Percentiles rank a stretch among this genome's conserved stretches.
These are phyloP conservation scores for Lordiphosa mommai DNA, from an alignment of 1,140 invertebrate species.

Conservation along the genomic window DNA sequence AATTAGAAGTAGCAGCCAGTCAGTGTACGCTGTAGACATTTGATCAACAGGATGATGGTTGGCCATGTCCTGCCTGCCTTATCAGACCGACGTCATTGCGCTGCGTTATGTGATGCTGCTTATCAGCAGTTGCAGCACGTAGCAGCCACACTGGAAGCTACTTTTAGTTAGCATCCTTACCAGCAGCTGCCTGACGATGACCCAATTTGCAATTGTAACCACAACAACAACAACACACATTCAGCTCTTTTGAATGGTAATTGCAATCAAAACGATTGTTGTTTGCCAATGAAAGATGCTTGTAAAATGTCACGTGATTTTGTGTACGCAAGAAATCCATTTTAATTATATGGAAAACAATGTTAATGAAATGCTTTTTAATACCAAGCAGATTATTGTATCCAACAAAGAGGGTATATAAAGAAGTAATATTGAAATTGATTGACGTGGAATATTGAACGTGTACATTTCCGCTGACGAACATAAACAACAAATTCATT, in stretches of 20 bases:
- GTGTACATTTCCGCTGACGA: conserved; percentile 28
- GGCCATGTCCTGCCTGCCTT: not conserved
- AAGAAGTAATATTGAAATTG: conserved; percentile 12
- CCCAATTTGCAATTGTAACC: conserved; percentile 27
- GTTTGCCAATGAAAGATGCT: conserved; percentile 53
- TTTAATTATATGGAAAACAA: conserved; percentile 49
- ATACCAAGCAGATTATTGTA: conserved; percentile 7
- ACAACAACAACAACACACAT: conserved; percentile 18
- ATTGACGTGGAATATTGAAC: not conserved
- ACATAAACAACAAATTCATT: conserved; percentile 37
- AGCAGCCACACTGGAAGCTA: conserved; percentile 22
- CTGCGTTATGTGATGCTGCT: conserved; percentile 24
- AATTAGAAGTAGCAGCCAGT: conserved; percentile 26
- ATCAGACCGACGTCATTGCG: conserved; percentile 12
- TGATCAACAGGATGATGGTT: conserved; percentile 2
- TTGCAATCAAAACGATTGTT: conserved; percentile 68
- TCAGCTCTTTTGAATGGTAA: conserved; percentile 29
- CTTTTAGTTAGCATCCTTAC: conserved; percentile 1
- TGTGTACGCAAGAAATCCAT: conserved; percentile 26
- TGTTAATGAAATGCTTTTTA: conserved; percentile 15
- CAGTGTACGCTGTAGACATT: conserved; percentile 9
- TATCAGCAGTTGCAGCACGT: conserved; percentile 66
- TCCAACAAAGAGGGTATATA: conserved; percentile 1
- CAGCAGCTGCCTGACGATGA: conserved; percentile 1
- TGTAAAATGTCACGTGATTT: conserved; percentile 19